These are phyloP conservation scores for Hippotragus niger DNA, from an alignment of 2,113 vertebrate species.

Conservation along the genomic window DNA sequence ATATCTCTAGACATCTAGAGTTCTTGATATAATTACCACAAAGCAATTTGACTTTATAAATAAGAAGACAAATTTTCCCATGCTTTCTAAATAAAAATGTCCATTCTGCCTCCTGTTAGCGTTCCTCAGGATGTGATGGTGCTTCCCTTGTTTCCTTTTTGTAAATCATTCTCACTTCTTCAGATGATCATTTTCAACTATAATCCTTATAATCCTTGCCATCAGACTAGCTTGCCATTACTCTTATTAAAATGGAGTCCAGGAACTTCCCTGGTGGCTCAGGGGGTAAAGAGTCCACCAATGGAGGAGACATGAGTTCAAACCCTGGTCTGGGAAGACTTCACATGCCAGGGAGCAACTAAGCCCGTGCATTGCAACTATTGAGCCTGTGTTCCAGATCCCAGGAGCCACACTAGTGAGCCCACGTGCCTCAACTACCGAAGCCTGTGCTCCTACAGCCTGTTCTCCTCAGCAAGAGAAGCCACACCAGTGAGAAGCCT, in stretches of 20 bases:
- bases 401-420: fast-evolving
- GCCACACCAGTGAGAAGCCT: background rate
- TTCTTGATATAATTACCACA: background rate
- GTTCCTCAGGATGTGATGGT: background rate
- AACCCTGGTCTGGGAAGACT: background rate
- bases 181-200: background rate
- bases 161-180: background rate
- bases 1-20: background rate
- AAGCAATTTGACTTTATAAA: background rate
- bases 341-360: background rate
- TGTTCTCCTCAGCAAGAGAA: background rate
- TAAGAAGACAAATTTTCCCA: background rate
- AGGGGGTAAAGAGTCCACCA: background rate
- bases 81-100: background rate
- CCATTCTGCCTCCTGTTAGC: background rate
- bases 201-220: background rate
- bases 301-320: background rate
- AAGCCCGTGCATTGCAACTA: fast-evolving
- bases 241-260: background rate
- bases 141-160: background rate
- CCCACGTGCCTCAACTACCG: background rate
- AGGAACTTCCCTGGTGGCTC: background rate
- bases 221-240: background rate
- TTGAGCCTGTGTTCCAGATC: background rate
- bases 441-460: background rate